Evolutionary conservation across 92 coral and sea anemone genomes (phyloP), one percentile per base, ranked within the genome.

Genomic region (Porites divaricata): DNA sequence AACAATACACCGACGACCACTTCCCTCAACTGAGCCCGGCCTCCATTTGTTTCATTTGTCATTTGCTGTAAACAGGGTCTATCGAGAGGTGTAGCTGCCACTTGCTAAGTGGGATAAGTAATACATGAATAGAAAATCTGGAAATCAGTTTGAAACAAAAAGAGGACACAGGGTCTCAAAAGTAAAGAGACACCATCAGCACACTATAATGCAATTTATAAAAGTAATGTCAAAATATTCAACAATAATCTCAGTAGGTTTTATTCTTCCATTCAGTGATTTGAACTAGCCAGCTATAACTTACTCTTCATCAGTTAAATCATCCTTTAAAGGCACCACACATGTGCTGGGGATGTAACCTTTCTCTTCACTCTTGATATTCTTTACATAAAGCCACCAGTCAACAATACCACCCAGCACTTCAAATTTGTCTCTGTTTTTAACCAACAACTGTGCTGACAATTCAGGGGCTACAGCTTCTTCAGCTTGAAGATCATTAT

Each of bases 361-460:
- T 20, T 67, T 58, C 49, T 90, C 85, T 12, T 87, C 92, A 15
- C 86, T 79, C 24, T 70, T 59, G 4, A 86, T 15, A 35, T 75
- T 50, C 75, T 89, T 92, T 19, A 92, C 99, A 87, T 86, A 92
- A 5, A 96, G 87, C 99, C 99, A 96, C 99, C 99, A 96, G 69
- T 79, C 88, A 52, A 94, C 92, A 49, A 72, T 86, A 19, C 83
- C 73, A 28, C 96, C 98, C n/a, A 77, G 49, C n/a, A 96, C 90
- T 66, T 80, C 92, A 86, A 90, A 96, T 75, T 70, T 92, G 41
- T 91, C 78, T 16, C 99, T 89, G 58, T 83, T 85, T 72, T 89
- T 82, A 2, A 96, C 86, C 9, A 91, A 48, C 77, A 96, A 84
- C 89, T 96, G 99, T 13, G 88, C 89, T 0, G 89, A 84, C 49